phyloP scores from a whole-genome alignment of 2,888 invertebrate genomes.

The Cacoxenus indagator region DNA sequence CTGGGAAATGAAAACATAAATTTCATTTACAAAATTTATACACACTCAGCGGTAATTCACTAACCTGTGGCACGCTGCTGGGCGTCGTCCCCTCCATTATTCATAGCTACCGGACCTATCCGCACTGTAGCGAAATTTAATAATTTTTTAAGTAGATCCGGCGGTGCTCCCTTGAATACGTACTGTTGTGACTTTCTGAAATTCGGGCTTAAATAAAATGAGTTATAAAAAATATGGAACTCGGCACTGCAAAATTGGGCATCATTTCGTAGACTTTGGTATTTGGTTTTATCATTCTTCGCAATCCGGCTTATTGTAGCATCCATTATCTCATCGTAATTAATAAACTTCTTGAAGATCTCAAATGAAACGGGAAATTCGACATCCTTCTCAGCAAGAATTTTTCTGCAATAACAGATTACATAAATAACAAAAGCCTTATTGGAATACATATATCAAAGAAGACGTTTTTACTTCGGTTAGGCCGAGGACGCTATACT shows the following conservation, averaged over 20 bases:
- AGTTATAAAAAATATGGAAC: neutral
- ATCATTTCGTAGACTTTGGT: neutral
- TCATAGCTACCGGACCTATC: neutral
- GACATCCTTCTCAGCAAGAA: neutral
- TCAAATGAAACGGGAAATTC: neutral
- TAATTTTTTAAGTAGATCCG: neutral
- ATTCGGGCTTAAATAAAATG: neutral
- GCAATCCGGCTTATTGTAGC: neutral
- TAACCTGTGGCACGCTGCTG: neutral
- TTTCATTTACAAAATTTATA: too few species aligned
- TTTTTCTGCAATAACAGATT: neutral
- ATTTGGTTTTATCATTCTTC: neutral
- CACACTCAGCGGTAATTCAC: too few species aligned
- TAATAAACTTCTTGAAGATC: neutral
- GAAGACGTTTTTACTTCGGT: slow-evolving; percentile 87
- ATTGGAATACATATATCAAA: neutral
- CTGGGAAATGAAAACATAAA: too few species aligned
- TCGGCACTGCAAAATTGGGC: neutral
- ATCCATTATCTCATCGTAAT: neutral
- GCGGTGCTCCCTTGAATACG: neutral
- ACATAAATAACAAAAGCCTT: neutral
- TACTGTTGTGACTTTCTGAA: neutral
- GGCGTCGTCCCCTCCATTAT: neutral
- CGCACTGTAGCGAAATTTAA: neutral
- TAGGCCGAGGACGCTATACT: too few species aligned